phyloP scores from a whole-genome alignment of 2,888 invertebrate genomes.

The Auanema sp. region DNA sequence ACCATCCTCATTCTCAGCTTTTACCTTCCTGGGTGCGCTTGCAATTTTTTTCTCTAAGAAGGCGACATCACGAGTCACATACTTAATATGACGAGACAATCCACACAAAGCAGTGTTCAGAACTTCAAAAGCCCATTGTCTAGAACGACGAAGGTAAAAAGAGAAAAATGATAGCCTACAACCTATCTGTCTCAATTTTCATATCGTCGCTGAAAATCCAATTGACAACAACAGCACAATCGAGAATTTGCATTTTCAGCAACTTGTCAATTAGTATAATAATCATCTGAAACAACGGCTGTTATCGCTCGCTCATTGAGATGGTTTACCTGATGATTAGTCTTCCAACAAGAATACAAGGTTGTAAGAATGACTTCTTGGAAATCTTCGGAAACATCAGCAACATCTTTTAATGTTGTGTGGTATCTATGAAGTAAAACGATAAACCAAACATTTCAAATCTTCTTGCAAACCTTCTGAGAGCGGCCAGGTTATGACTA shows the following conservation, averaged over 20 bases:
- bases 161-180: neutral
- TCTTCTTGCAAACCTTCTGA: slow-evolving; percentile 68
- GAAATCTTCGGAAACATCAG: slow-evolving; percentile 85
- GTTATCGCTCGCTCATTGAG: neutral
- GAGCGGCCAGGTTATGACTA: slow-evolving; percentile 97
- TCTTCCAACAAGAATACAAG: slow-evolving; percentile 91
- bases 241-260: slow-evolving; percentile 93
- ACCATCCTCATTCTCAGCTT: slow-evolving; percentile 6
- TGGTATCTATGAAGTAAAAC: slow-evolving; percentile 64
- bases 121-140: slow-evolving; percentile 93
- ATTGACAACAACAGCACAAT: slow-evolving; percentile 92
- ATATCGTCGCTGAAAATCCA: slow-evolving; percentile 71
- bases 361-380: slow-evolving; percentile 90
- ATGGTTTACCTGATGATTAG: slow-evolving; percentile 77
- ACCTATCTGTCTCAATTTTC: slow-evolving; percentile 52
- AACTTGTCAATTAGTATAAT: slow-evolving; percentile 93
- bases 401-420: slow-evolving; percentile 75
- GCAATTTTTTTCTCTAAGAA: slow-evolving; percentile 23
- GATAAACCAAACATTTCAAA: neutral
- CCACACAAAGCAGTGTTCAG: slow-evolving; percentile 91
- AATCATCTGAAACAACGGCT: slow-evolving; percentile 77
- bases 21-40: slow-evolving; percentile 1
- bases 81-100: slow-evolving; percentile 73
- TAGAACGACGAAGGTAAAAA: slow-evolving; percentile 62
- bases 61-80: slow-evolving; percentile 33